These are phyloP conservation scores for Falco naumanni DNA, from an alignment of 2,797 vertebrate genomes.

Conservation along the genomic window DNA sequence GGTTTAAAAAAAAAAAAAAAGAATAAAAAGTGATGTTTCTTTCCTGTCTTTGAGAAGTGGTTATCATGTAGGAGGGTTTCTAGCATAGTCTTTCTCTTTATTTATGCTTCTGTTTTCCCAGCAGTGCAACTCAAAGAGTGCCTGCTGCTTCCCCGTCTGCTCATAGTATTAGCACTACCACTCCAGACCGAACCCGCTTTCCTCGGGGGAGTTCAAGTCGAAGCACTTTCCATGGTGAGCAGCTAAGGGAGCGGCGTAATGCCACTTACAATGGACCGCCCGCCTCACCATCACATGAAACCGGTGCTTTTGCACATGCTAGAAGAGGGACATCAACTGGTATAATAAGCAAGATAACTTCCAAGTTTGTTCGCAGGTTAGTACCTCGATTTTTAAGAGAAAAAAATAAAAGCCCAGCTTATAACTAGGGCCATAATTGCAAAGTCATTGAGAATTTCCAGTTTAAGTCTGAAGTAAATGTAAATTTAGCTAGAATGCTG, in stretches of 20 bases:
- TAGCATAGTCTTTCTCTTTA: not conserved
- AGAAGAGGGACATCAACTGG: conserved; percentile 94
- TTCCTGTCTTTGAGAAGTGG: not conserved
- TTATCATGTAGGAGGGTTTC: not conserved
- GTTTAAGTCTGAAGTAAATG: not conserved
- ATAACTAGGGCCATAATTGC: not conserved
- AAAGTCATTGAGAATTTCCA: not conserved
- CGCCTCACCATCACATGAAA: conserved; percentile 94
- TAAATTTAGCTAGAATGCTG: not conserved
- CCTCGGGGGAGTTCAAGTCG: conserved; percentile 96
- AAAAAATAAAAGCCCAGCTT: not conserved
- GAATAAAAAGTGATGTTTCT: fast-evolving
- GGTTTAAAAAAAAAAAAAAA: not conserved
- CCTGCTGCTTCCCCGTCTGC: conserved; percentile 94
- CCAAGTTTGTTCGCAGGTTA: conserved; percentile 98
- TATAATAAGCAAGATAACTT: conserved; percentile 98
- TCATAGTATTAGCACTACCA: conserved; percentile 93
- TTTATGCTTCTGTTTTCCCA: conserved; percentile 44
- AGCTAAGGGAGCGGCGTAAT: conserved; percentile 94
- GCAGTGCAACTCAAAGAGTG: conserved; percentile 83
- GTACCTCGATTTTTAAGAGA: conserved; percentile 41
- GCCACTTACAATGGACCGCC: conserved; percentile 96
- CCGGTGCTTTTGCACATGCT: conserved; percentile 89
- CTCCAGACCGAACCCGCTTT: conserved; percentile 95
- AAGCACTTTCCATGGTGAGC: conserved; percentile 97